phyloP scores from a whole-genome alignment of 2,113 vertebrate genomes.

The Onychostruthus taczanowskii region DNA sequence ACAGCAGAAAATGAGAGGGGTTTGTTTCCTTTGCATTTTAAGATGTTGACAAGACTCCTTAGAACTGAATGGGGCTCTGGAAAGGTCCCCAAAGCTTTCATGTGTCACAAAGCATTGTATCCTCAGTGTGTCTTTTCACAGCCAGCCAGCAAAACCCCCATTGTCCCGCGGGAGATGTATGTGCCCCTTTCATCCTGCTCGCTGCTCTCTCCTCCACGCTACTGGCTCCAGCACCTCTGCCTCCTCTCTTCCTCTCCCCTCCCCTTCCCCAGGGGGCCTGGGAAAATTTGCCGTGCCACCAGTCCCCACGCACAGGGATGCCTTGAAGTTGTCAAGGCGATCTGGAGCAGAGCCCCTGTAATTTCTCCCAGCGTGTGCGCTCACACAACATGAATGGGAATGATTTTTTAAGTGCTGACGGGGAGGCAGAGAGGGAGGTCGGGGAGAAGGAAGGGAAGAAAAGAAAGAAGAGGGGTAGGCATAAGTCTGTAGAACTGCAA shows the following conservation, averaged over 20 bases:
- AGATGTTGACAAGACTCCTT: conserved; percentile 7
- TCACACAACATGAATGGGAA: conserved; percentile 51
- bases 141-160: conserved; percentile 39
- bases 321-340: conserved; percentile 65
- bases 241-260: conserved; percentile 43
- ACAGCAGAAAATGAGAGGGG: background rate
- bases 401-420: conserved; percentile 35
- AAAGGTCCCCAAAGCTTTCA: conserved; percentile 56
- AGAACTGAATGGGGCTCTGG: conserved; percentile 39
- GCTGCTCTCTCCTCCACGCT: conserved; percentile 16
- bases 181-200: conserved; percentile 32
- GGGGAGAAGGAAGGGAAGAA: conserved; percentile 1
- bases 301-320: conserved; percentile 63
- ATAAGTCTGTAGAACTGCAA: conserved; percentile 32
- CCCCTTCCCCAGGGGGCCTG: conserved; percentile 67
- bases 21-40: conserved; percentile 10
- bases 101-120: conserved; percentile 56
- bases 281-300: conserved; percentile 73
- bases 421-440: background rate
- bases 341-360: conserved; percentile 50
- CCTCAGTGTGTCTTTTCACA: conserved; percentile 64
- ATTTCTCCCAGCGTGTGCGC: conserved; percentile 1
- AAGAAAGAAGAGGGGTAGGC: background rate
- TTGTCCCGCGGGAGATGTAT: conserved; percentile 44
- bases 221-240: conserved; percentile 26